Base-by-base conservation (phyloP, 2,888 invertebrate species). In the Scrobipalpa atriplicella region DNA sequence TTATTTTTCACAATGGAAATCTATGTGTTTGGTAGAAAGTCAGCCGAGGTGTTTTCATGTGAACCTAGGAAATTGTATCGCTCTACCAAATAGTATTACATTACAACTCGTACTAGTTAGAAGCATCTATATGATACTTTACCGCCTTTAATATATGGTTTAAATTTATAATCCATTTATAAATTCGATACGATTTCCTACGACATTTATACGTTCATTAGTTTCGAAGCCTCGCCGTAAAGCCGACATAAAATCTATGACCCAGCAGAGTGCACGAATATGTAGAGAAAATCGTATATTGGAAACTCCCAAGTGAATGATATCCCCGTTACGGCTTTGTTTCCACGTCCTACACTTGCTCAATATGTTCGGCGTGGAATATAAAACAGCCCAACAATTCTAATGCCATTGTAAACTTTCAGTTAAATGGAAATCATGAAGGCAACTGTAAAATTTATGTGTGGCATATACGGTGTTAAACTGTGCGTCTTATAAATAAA, bases 401-500 rank as follows among this genome's bases (percentile, higher is more conserved):
- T 66, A 72, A 79, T 75, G 77, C 79, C 81, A 84, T 84, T 85
- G 85, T 82, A 80, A 85, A 80, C 80, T 76, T 75, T 75, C 72
- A 79, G 73, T 77, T 78, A 82, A 86, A 88, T 84, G 85, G 87
- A 84, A 85, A 87, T 85, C 83, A 79, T 82, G 86, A 83, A 81
- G 74, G 80, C 81, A 86, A 86, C 85, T 84, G 84, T 86, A 81
- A 89, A 58, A 90, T 90, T 85, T 90, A 86, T 89, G 85, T 89
- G 86, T 89, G 82, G 81, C 82, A 80, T 78, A 78, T 73, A 73
- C 67, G 73, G 76, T 75, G 82, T 85, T 88, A 87, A 88, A 85
- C 85, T 79, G 79, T 78, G 79, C 82, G 72, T 75, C 87, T 86
- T 89, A 89, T 91, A 91, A 87, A 89, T 87, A 90, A 91, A 87